Evolutionary conservation across 2,113 vertebrate species (phyloP).

Genomic region (Sylvia atricapilla): DNA sequence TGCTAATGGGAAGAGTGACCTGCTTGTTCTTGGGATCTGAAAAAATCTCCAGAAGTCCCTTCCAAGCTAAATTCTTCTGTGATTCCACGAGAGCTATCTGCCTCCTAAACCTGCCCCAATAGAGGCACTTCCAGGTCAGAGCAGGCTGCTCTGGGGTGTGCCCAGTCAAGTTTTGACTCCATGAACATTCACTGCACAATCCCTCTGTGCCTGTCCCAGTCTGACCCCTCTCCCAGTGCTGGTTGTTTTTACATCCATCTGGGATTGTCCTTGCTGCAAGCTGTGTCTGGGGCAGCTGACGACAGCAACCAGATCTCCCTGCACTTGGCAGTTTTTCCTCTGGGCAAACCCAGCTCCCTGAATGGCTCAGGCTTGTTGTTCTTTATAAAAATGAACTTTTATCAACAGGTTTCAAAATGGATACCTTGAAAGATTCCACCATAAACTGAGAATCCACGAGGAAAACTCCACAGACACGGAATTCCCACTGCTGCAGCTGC

Average conservation of each 20-base stretch:
- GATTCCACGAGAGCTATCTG: background rate
- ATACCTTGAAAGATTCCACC: constrained; percentile 98
- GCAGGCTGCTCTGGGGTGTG: background rate
- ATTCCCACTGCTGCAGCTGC: constrained; percentile 97
- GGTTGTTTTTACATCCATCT: background rate
- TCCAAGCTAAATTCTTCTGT: background rate
- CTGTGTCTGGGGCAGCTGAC: background rate
- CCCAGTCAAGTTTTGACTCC: background rate
- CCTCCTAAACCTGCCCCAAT: background rate
- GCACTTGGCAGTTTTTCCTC: background rate
- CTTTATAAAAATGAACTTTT: background rate
- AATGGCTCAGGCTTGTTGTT: background rate
- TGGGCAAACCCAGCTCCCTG: background rate
- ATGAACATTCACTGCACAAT: background rate
- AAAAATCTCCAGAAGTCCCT: background rate
- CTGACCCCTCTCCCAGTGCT: background rate
- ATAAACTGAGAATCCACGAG: constrained; percentile 98
- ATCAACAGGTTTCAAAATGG: background rate
- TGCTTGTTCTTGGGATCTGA: background rate
- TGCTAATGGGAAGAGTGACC: background rate
- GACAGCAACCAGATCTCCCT: background rate
- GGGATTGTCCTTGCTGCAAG: background rate
- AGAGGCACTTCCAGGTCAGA: background rate
- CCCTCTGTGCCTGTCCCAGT: background rate
- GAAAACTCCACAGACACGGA: constrained; percentile 94